Base-by-base conservation (phyloP, 2,888 invertebrate species). In the Metellina segmentata region DNA sequence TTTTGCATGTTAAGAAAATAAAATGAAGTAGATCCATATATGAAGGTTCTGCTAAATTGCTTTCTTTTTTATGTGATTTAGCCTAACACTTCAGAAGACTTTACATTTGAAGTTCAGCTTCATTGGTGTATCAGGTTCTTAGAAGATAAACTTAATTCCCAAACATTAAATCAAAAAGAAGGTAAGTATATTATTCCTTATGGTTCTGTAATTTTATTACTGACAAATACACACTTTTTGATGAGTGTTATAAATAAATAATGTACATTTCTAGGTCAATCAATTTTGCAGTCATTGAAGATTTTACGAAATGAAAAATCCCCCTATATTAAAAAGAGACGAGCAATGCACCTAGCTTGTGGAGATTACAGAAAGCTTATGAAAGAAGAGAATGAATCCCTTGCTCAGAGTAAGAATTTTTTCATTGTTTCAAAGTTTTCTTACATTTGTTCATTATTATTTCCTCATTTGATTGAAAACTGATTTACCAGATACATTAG, bases 291-390 rank as follows among this genome's bases (percentile, higher is more conserved):
- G n/a, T 19, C 79, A 52, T 72, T 87, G 34, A 87, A 87, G 20
- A 53, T 81, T 53, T 79, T 87, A 72, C 20, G 6, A n/a, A 87
- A 61, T 72, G 19, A 71, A 34, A 79, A 79, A 48, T 34, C 87
- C 34, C 48, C 79, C 13, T 81, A 72, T 72, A 53, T 87, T 48
- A 79, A 87, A 53, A 87, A 87, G 48, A 79, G 87, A 51, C 87
- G 79, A 79, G 79, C 72, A 8, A 87, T 87, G 87, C 78, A 72
- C n/a, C 48, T 72, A 20, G 19, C 87, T 5, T 87, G 87, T 87
- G 87, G 87, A 19, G 81, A 87, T 87, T 87, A 87, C n/a, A 69
- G 87, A 9, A 79, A 79, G 48, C 48, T 48, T 51, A 87, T 87
- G 87, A 19, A 70, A 52, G 70, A 87, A n/a, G 53, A 71, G 71